These are phyloP conservation scores for Lymantria dispar DNA, from an alignment of 2,888 invertebrate genomes.

Conservation along the genomic window DNA sequence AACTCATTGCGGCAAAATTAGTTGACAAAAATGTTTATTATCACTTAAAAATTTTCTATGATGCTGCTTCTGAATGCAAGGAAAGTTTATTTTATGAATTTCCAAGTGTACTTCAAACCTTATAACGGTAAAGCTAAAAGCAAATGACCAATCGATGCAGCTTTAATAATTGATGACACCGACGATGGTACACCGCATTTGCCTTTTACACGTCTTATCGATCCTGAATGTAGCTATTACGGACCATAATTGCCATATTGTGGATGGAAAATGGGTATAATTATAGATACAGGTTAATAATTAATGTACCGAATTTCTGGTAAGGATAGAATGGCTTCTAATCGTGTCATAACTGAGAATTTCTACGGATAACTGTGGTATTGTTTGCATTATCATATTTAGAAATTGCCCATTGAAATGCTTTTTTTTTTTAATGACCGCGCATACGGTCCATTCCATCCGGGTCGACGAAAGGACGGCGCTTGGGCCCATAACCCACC, in stretches of 20 bases:
- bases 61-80: too few relatives aligned
- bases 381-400: background rate
- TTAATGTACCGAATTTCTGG: constrained; percentile 1
- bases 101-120: constrained; percentile 32
- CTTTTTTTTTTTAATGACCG: too few relatives aligned
- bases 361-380: background rate
- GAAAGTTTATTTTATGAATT: background rate
- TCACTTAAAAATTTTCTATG: too few relatives aligned
- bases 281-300: constrained; percentile 7
- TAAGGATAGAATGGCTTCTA: background rate
- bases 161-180: constrained; percentile 42
- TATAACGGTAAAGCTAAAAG: constrained; percentile 52
- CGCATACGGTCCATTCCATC: too few relatives aligned
- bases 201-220: constrained; percentile 37
- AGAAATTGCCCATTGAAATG: too few relatives aligned
- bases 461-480: too few relatives aligned
- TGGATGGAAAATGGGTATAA: constrained; percentile 5
- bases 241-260: constrained; percentile 11
- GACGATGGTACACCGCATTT: constrained; percentile 16
- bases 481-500: too few relatives aligned
- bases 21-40: too few relatives aligned
- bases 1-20: too few relatives aligned
- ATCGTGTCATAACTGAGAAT: background rate
- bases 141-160: constrained; percentile 72
- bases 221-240: constrained; percentile 19